Base-by-base conservation (phyloP, 2,888 invertebrate species). In the Caradrina kadenii region DNA sequence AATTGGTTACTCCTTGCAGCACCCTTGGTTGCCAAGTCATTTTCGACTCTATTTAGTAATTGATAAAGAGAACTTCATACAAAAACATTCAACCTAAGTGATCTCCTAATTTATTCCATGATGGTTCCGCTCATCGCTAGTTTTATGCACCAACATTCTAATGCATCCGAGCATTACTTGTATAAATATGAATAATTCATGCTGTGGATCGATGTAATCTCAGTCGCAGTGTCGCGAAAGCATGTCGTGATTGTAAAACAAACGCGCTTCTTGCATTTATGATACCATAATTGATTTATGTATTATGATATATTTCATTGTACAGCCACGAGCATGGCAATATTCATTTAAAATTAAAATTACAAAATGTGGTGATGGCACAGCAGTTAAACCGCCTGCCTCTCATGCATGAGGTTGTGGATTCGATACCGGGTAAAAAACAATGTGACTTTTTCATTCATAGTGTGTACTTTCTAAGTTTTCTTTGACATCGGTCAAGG, bases 141-240 rank as follows among this genome's bases (percentile, higher is more conserved):
- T 48, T 59, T 26, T 78, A 66, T 74, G 60, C 35, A 60, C 48
- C 39, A 49, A 69, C 58, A 80, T 69, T 80, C 55, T 74, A 79
- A 75, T 26, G 76, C 69, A 69, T 69, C 76, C 69, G 55, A 79
- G 22, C 64, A 63, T 22, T 67, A 49, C 66, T 80, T 17, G 48
- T 17, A 54, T 0, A 48, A 49, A 58, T 52, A 78, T 78, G 69
- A 78, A 80, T 78, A 54, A 80, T 78, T 80, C 80, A 78, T 70
- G 15, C 13, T 45, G 19, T 61, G 53, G 56, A 63, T 69, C 60
- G 63, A 61, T 78, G 53, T 69, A 69, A 78, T 78, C 69, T 79
- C 21, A 11, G 31, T 19, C 22, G 55, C 52, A 56, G 45, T 56
- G 54, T 59, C 62, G 68, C 67, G 42, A 42, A 53, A 56, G 42